These are phyloP conservation scores for Benitochromis conjunctus DNA, from an alignment of 2,113 vertebrate species.

Conservation along the genomic window DNA sequence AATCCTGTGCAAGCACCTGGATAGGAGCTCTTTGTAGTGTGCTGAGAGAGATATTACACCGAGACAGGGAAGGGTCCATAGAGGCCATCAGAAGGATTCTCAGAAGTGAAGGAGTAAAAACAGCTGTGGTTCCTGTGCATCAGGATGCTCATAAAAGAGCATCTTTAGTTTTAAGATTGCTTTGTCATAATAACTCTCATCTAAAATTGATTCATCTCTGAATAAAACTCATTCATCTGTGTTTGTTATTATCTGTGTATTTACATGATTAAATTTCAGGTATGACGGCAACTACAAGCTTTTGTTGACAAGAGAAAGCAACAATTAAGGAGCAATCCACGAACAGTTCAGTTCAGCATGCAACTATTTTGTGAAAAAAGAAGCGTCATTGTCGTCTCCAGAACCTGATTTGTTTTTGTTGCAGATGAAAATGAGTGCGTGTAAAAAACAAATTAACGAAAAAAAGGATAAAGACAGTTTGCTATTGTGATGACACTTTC, in stretches of 20 bases:
- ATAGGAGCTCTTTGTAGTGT: background rate
- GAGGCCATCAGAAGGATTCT: background rate
- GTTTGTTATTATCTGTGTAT: background rate
- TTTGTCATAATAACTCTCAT: background rate
- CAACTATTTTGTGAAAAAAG: rapidly evolving
- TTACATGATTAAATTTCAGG: background rate
- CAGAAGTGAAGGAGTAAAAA: background rate
- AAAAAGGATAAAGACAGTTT: background rate
- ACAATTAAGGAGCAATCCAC: background rate
- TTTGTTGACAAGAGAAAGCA: background rate
- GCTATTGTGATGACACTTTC: background rate
- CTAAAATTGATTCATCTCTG: rapidly evolving
- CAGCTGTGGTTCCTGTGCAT: background rate
- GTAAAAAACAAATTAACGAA: rapidly evolving
- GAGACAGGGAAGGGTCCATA: background rate
- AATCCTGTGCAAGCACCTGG: constrained; percentile 18
- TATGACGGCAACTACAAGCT: rapidly evolving
- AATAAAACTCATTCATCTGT: background rate
- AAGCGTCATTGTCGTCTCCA: background rate
- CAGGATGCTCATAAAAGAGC: background rate
- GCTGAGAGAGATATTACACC: background rate
- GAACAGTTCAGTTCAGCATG: background rate
- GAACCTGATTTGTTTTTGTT: background rate
- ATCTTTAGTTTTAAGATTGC: background rate
- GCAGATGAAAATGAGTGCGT: background rate